phyloP scores from a whole-genome alignment of 2,797 vertebrate species.

The Aldrovandia affinis region DNA sequence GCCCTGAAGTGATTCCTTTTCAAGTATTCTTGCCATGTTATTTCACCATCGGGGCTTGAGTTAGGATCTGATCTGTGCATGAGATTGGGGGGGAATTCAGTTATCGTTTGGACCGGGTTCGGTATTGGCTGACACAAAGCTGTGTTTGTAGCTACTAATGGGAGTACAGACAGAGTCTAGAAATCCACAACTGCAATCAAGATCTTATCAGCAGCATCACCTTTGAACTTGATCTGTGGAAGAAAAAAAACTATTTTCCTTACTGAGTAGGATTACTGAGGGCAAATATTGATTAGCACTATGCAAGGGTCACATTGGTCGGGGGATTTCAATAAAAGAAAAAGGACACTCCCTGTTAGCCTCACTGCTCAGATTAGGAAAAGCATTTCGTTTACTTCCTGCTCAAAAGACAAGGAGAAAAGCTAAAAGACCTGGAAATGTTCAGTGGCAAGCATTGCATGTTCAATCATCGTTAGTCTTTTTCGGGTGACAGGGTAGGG shows the following conservation, averaged over 20 bases:
- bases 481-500: slow-evolving; percentile 57
- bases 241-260: slow-evolving; percentile 25
- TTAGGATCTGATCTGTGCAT: slow-evolving; percentile 21
- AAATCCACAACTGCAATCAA: not conserved
- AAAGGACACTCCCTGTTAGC: slow-evolving; percentile 33
- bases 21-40: slow-evolving; percentile 7
- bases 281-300: slow-evolving; percentile 3
- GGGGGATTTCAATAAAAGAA: slow-evolving; percentile 44
- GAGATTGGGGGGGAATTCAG: slow-evolving; percentile 5
- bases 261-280: slow-evolving; percentile 34
- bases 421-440: slow-evolving; percentile 47
- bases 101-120: slow-evolving; percentile 14
- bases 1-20: slow-evolving; percentile 13
- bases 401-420: slow-evolving; percentile 18
- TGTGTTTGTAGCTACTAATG: slow-evolving; percentile 5
- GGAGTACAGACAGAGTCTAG: not conserved
- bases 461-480: slow-evolving; percentile 63
- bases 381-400: not conserved
- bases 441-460: slow-evolving; percentile 50
- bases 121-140: not conserved
- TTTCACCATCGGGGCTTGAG: slow-evolving; percentile 18
- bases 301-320: slow-evolving; percentile 25
- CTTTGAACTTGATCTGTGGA: slow-evolving; percentile 14
- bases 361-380: not conserved
- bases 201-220: slow-evolving; percentile 19